Conservation (phyloP, 2,797 vertebrate species). For the Siniperca obscura region DNA sequence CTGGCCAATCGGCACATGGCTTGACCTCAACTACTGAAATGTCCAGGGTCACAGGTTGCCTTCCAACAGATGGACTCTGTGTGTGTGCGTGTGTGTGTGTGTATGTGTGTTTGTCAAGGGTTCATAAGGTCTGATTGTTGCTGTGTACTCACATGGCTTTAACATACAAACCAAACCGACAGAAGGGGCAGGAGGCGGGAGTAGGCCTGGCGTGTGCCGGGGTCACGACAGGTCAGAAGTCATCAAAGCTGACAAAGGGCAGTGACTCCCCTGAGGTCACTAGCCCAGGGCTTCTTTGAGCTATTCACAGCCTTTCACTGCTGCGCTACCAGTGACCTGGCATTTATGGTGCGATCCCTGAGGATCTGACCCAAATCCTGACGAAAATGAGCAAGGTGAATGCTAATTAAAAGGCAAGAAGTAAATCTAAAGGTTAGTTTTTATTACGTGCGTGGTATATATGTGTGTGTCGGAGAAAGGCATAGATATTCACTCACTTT, state of each 20-base stretch:
- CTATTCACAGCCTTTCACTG: slow-evolving; percentile 61
- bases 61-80: slow-evolving; percentile 74
- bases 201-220: slow-evolving; percentile 72
- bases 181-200: slow-evolving; percentile 31
- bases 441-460: slow-evolving; percentile 11
- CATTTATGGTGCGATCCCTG: slow-evolving; percentile 57
- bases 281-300: slow-evolving; percentile 22
- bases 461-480: not conserved
- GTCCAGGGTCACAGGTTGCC: slow-evolving; percentile 75
- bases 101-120: slow-evolving; percentile 22
- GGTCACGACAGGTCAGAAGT: slow-evolving; percentile 70
- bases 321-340: slow-evolving; percentile 52
- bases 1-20: slow-evolving; percentile 49
- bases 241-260: slow-evolving; percentile 70
- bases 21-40: slow-evolving; percentile 60
- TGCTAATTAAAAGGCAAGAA: slow-evolving; percentile 54
- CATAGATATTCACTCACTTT: slow-evolving; percentile 9
- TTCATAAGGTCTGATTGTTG: slow-evolving; percentile 42
- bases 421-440: slow-evolving; percentile 47
- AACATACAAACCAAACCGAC: slow-evolving; percentile 61
- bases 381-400: slow-evolving; percentile 27
- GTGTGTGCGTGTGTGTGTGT: slow-evolving; percentile 25
- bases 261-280: slow-evolving; percentile 61
- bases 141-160: slow-evolving; percentile 62
- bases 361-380: slow-evolving; percentile 41